A percentile compares a stretch with the other conserved stretches of the same genome.
Conservation (phyloP, 2,113 vertebrate species). For the Scartelaos histophorus region DNA sequence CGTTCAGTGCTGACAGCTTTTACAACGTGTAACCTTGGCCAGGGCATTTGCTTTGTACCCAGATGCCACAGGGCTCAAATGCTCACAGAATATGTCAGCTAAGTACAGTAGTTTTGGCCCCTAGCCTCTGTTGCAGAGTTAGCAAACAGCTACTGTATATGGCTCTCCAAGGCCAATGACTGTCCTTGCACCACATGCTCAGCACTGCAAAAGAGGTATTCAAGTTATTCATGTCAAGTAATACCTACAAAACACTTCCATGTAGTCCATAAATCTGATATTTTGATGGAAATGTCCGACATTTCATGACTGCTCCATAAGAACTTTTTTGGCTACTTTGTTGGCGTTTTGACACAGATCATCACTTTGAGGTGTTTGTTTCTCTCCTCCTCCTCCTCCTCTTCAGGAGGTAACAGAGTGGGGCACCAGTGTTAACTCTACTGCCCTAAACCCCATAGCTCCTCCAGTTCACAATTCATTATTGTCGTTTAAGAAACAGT, state of each 20-base stretch:
- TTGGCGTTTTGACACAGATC: conserved; percentile 40
- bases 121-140: conserved; percentile 34
- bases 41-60: conserved; percentile 35
- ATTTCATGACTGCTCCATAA: conserved; percentile 44
- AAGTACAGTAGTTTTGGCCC: conserved; percentile 39
- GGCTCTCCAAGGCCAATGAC: conserved; percentile 58
- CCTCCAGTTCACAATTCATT: conserved; percentile 56
- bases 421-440: conserved; percentile 55
- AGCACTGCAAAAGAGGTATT: conserved; percentile 43
- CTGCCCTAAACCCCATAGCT: conserved; percentile 54
- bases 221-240: conserved; percentile 64
- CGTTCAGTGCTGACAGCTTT: conserved; percentile 31
- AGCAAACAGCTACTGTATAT: conserved; percentile 54
- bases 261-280: conserved; percentile 48
- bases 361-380: conserved; percentile 43
- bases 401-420: conserved; percentile 42
- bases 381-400: conserved; percentile 31
- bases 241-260: conserved; percentile 47
- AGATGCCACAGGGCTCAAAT: conserved; percentile 37
- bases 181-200: conserved; percentile 44
- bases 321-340: conserved; percentile 38
- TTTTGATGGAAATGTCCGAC: conserved; percentile 59
- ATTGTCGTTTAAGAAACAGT: conserved; percentile 56
- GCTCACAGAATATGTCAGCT: conserved; percentile 42
- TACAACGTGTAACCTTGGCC: conserved; percentile 41